These are phyloP conservation scores for Siphonodentalium dalli DNA, from an alignment of 2,888 invertebrate genomes.

Conservation along the genomic window DNA sequence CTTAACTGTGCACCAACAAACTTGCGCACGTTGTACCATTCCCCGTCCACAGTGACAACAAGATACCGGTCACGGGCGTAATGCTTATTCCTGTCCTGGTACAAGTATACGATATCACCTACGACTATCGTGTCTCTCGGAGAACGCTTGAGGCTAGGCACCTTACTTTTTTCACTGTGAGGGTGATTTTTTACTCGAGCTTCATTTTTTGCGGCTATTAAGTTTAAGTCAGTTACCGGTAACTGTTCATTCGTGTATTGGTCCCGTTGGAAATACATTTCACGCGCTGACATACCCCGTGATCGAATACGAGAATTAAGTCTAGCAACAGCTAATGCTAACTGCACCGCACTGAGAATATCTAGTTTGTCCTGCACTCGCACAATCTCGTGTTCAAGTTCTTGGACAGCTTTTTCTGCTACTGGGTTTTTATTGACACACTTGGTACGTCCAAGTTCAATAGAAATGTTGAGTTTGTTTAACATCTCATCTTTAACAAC, in stretches of 20 bases:
- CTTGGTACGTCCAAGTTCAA: slow-evolving; percentile 32
- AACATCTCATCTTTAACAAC: slow-evolving; percentile 25
- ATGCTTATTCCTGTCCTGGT: slow-evolving; percentile 21
- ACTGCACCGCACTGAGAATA: slow-evolving; percentile 5
- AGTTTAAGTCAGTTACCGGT: slow-evolving; percentile 20
- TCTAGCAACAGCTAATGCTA: slow-evolving; percentile 20
- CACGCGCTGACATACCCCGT: slow-evolving; percentile 30
- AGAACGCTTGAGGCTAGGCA: not conserved
- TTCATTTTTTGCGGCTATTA: slow-evolving; percentile 21
- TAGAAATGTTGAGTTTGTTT: slow-evolving; percentile 9
- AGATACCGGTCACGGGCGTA: slow-evolving; percentile 26
- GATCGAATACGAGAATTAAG: slow-evolving; percentile 32
- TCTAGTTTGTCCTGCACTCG: slow-evolving; percentile 25
- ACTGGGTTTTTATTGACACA: slow-evolving; percentile 43
- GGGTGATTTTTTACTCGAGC: slow-evolving; percentile 26
- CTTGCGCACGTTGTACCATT: slow-evolving; percentile 29
- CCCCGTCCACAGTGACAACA: slow-evolving; percentile 21
- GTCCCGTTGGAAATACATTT: slow-evolving; percentile 33
- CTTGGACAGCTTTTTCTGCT: slow-evolving; percentile 37
- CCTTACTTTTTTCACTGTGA: slow-evolving; percentile 29
- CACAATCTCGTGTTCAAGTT: slow-evolving; percentile 35
- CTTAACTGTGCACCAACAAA: slow-evolving; percentile 28
- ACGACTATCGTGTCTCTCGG: too few relatives aligned
- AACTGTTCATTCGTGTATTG: slow-evolving; percentile 33
- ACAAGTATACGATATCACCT: slow-evolving; percentile 30